Conservation (phyloP, 2,888 invertebrate species). For the Lepeophtheirus nordmannii region DNA sequence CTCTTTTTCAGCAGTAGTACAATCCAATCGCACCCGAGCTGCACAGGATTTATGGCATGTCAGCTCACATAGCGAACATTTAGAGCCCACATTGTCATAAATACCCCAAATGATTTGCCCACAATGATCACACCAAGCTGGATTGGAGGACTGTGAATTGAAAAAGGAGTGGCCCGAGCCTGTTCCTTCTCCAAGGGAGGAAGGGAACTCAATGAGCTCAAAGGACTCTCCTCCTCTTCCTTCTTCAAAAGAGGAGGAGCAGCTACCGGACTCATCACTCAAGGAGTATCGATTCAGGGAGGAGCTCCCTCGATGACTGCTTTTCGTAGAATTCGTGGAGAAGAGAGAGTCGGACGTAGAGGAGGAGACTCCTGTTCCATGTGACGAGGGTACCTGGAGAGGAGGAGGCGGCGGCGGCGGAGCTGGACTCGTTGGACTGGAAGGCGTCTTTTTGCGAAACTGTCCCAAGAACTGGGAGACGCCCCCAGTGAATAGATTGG, state of each 20-base stretch:
- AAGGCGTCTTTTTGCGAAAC: neutral
- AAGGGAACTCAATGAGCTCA: neutral
- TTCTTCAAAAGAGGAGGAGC: neutral
- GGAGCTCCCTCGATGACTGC: neutral
- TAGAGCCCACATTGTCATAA: conserved; percentile 22
- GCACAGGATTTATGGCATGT: conserved; percentile 19
- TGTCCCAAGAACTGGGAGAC: neutral
- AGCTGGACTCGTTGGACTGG: neutral
- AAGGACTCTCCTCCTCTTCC: neutral
- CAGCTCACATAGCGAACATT: conserved; percentile 12
- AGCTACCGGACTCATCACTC: neutral
- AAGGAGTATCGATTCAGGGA: neutral
- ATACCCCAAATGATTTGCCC: conserved; percentile 27
- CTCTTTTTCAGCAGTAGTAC: conserved; percentile 1
- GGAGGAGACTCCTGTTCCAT: neutral
- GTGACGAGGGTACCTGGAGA: too few relatives aligned
- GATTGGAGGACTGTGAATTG: neutral
- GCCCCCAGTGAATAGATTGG: neutral
- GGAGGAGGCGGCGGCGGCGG: neutral
- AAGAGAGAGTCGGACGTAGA: neutral
- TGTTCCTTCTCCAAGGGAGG: neutral
- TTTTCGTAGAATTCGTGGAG: neutral
- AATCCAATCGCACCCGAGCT: neutral
- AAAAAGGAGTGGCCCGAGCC: neutral
- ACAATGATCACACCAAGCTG: conserved; percentile 26